phyloP scores from a whole-genome alignment of 1,140 invertebrate genomes.

The Procambarus virginalis region DNA sequence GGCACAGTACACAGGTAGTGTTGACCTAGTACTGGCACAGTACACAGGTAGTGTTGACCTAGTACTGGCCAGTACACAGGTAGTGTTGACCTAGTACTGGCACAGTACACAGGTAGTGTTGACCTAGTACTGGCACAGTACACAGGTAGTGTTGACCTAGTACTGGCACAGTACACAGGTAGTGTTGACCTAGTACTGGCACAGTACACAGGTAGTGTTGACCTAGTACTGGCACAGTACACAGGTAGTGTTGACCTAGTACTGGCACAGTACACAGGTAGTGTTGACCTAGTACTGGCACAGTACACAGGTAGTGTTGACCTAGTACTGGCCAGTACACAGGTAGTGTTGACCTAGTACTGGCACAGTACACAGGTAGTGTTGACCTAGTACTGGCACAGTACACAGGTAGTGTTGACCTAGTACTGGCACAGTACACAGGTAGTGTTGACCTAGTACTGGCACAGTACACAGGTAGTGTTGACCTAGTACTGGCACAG shows the following conservation, averaged over 20 bases:
- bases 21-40: neutral
- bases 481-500: too few species aligned
- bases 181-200: neutral
- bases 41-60: neutral
- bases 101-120: neutral
- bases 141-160: neutral
- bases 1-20: neutral
- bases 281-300: neutral
- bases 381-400: slow-evolving; percentile 16
- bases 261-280: neutral
- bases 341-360: neutral
- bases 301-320: neutral
- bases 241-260: neutral
- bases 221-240: too few species aligned
- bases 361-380: neutral
- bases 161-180: too few species aligned
- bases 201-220: neutral
- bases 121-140: neutral
- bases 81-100: neutral
- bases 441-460: too few species aligned
- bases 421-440: too few species aligned
- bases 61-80: too few species aligned
- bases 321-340: neutral
- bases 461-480: too few species aligned
- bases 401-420: too few species aligned